phyloP scores from a whole-genome alignment of 1,140 invertebrate genomes.

The Musca domestica region DNA sequence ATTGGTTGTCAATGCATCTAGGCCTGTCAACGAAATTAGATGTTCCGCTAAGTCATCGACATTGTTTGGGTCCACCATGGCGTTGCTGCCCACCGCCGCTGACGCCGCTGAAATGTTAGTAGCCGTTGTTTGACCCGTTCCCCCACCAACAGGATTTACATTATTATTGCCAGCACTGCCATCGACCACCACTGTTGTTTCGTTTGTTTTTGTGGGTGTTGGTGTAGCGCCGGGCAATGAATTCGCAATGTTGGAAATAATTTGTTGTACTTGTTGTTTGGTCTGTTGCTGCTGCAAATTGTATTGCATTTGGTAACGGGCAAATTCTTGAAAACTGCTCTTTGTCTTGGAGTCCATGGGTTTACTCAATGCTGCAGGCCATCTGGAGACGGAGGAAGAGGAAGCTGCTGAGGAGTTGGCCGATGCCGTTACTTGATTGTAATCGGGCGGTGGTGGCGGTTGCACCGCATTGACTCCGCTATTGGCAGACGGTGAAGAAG shows the following conservation, averaged over 20 bases:
- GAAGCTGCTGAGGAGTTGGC: neutral
- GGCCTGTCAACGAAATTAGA: constrained; percentile 46
- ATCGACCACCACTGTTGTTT: neutral
- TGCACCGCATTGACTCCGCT: constrained; percentile 37
- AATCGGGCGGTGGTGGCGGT: constrained; percentile 52
- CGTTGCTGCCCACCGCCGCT: neutral
- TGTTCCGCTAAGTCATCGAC: constrained; percentile 35
- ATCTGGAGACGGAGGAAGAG: constrained; percentile 43
- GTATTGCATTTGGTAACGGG: constrained; percentile 63
- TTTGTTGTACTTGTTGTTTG: constrained; percentile 25
- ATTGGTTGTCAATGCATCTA: constrained; percentile 57
- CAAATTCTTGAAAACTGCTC: constrained; percentile 62
- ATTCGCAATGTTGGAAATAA: constrained; percentile 8
- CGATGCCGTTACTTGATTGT: constrained; percentile 47
- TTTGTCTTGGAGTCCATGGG: constrained; percentile 62
- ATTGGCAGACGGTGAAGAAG: constrained; percentile 9
- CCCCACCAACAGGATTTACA: neutral
- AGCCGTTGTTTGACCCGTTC: neutral
- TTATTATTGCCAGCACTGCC: neutral
- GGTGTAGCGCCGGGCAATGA: constrained; percentile 26
- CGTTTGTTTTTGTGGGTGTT: neutral
- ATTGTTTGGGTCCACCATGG: constrained; percentile 23
- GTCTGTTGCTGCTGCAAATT: constrained; percentile 57
- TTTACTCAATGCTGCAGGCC: constrained; percentile 55
- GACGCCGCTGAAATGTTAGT: neutral